Conservation (phyloP, 2,888 invertebrate genomes). For the Eurytoma californica region DNA sequence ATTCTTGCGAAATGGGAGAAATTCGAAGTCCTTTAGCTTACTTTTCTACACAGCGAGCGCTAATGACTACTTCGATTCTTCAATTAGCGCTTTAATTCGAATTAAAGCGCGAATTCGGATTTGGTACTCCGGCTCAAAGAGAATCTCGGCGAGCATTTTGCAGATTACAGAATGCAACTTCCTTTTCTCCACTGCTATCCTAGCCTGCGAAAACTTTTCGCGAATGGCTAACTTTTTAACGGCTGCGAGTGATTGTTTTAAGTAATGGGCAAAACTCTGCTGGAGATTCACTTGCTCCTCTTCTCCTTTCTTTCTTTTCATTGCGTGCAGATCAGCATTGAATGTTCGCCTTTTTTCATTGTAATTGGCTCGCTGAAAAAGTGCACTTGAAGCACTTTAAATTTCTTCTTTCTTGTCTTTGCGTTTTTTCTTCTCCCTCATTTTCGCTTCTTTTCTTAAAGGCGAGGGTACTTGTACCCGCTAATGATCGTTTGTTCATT, state of each 20-base stretch:
- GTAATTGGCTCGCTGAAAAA: conserved; percentile 27
- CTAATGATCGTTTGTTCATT: conserved; percentile 40
- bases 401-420: neutral
- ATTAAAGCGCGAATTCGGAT: conserved; percentile 1
- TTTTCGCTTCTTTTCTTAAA: conserved; percentile 9
- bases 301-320: neutral
- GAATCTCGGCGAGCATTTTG: conserved; percentile 23
- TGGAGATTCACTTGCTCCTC: conserved; percentile 4
- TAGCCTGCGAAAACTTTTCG: conserved; percentile 29
- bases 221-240: conserved; percentile 35
- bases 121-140: conserved; percentile 1
- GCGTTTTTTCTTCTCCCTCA: conserved; percentile 15
- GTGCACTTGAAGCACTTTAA: conserved; percentile 25
- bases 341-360: conserved; percentile 7
- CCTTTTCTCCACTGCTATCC: neutral
- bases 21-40: neutral
- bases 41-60: neutral
- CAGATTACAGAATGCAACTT: conserved; percentile 41
- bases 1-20: no score
- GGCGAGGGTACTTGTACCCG: conserved; percentile 13
- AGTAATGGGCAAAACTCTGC: conserved; percentile 44
- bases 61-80: conserved; percentile 41
- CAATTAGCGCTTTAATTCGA: conserved; percentile 38
- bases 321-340: conserved; percentile 2
- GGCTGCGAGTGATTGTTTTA: conserved; percentile 49